These are phyloP conservation scores for Scomber colias DNA, from an alignment of 2,113 vertebrate species.

Conservation along the genomic window DNA sequence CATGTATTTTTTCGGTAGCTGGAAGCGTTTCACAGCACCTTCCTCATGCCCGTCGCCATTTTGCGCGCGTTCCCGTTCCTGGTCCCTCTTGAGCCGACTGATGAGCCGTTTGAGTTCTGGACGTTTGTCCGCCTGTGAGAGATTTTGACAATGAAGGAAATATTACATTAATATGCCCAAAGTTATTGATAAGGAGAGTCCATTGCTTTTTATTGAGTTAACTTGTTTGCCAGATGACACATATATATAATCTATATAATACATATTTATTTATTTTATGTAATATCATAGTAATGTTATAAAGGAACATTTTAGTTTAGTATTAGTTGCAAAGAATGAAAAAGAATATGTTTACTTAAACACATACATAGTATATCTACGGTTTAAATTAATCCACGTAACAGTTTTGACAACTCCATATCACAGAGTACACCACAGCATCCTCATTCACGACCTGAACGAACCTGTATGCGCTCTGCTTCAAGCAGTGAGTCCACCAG, in stretches of 20 bases:
- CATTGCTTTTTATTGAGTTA: too few species aligned
- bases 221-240: too few species aligned
- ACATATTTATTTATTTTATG: too few species aligned
- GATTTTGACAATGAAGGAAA: neutral
- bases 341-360: too few species aligned
- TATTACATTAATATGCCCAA: neutral
- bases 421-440: neutral
- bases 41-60: constrained; percentile 70
- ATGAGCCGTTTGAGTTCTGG: constrained; percentile 91
- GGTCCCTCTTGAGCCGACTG: constrained; percentile 87
- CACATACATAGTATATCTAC: too few species aligned
- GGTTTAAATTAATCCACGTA: neutral
- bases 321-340: too few species aligned
- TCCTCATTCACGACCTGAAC: constrained; percentile 10
- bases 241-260: too few species aligned
- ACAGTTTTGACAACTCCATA: too few species aligned
- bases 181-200: neutral
- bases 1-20: constrained; percentile 94
- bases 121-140: constrained; percentile 81
- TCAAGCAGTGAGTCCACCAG: constrained; percentile 85
- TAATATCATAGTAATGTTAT: too few species aligned
- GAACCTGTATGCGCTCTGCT: constrained; percentile 80
- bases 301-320: too few species aligned
- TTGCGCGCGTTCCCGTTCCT: constrained; percentile 82
- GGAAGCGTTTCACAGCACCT: constrained; percentile 89